Conservation (phyloP, 2,888 invertebrate species). For the Metellina segmentata region DNA sequence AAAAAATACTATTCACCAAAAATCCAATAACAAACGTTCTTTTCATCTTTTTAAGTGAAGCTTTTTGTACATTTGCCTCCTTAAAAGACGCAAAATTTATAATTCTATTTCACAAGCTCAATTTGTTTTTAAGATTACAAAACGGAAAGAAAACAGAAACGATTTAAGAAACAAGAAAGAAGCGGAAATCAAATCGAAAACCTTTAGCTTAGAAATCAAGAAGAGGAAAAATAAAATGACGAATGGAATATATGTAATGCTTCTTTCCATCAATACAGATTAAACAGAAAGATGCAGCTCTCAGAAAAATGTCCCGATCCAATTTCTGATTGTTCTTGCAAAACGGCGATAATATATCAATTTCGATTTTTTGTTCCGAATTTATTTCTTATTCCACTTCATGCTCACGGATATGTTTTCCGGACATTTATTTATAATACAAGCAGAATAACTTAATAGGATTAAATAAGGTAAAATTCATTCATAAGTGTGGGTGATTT, state of each 20-base stretch:
- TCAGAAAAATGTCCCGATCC: slow-evolving; percentile 38
- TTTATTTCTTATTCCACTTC: slow-evolving; percentile 36
- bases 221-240: background rate
- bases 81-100: background rate
- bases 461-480: too few relatives aligned
- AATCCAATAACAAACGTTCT: background rate
- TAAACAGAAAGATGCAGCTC: slow-evolving; percentile 37
- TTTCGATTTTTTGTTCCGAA: slow-evolving; percentile 37
- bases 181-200: background rate
- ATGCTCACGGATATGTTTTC: background rate
- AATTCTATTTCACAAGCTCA: background rate
- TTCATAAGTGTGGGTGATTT: too few relatives aligned
- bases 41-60: background rate
- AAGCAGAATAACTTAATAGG: too few relatives aligned
- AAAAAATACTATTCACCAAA: background rate
- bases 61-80: background rate
- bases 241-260: slow-evolving; percentile 48
- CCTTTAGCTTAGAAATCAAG: background rate
- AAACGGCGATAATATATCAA: slow-evolving; percentile 49
- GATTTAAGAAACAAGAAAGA: background rate
- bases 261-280: slow-evolving; percentile 35
- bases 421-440: too few relatives aligned
- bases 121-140: slow-evolving; percentile 6
- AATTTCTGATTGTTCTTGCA: slow-evolving; percentile 37
- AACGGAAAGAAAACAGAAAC: background rate